These are phyloP conservation scores for Tetragonula clypearis DNA, from an alignment of 1,140 invertebrate species.

Conservation along the genomic window DNA sequence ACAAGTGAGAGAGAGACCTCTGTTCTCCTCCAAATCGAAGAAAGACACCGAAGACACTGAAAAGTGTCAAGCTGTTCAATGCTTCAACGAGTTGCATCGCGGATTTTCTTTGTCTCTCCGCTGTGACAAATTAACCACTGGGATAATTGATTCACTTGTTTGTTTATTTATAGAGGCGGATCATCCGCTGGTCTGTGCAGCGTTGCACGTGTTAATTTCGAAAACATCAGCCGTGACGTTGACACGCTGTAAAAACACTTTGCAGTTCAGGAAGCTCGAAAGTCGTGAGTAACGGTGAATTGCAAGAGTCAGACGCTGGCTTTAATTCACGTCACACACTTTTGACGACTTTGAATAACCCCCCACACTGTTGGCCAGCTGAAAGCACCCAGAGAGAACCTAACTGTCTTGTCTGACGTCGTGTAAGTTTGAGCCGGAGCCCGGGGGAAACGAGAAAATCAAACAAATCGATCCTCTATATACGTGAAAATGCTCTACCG, in stretches of 20 bases:
- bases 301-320: not conserved
- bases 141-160: no score
- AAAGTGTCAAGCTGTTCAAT: no score
- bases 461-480: constrained; percentile 9
- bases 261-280: constrained; percentile 23
- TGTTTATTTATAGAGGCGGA: not conserved
- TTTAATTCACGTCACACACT: constrained; percentile 33
- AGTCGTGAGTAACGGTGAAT: constrained; percentile 30
- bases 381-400: not conserved
- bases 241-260: constrained; percentile 33
- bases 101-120: no score
- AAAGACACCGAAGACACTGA: no score
- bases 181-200: not conserved
- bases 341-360: constrained; percentile 35
- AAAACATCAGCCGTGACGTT: constrained; percentile 9
- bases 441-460: constrained; percentile 5
- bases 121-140: no score
- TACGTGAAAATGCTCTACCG: not conserved
- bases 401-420: constrained; percentile 13
- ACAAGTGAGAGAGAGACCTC: no score
- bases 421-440: not conserved
- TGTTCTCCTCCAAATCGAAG: no score
- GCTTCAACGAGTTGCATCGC: no score
- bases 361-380: not conserved
- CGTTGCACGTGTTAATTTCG: not conserved